Evolutionary conservation across 2,888 invertebrate genomes (phyloP), one percentile per base, ranked within the genome.

Genomic region (Steromphala cineraria): DNA sequence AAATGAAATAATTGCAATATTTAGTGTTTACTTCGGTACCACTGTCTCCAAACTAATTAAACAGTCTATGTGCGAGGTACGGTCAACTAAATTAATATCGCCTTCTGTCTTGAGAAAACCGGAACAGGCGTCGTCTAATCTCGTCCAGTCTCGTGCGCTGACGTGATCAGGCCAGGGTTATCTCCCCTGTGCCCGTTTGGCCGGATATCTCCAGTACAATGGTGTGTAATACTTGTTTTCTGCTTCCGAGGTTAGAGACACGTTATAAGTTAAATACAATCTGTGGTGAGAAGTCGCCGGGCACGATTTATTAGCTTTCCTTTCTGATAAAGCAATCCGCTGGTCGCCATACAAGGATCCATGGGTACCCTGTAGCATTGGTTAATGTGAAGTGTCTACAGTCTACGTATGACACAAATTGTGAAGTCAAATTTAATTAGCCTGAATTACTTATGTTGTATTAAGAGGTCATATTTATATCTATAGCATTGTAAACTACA

Each of bases 61-160:
- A 36, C 4, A 10, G 15, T 36, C 13, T 17, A 36, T 71, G 36
- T 40, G 31, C 36, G 40, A 40, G 19, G 36, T 36, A 10, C 36
- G 19, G 31, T 40, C 71, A 19, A 40, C 19, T 15, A n/a, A 17
- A 31, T n/a, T 40, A n/a, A 10, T 13, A 46, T 19, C 71, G 15
- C 36, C 15, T 17, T 40, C 36, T 36, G 71, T 36, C 71, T 71
- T 71, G 13, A 15, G n/a, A 40, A 36, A 31, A 36, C 71, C 71
- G 71, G 71, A 71, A 71, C 71, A n/a, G 71, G 71, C 71, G 71
- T 31, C 71, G 36, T 71, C 36, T 71, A 71, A 71, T 71, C 71
- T 71, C 71, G 71, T 40, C 19, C n/a, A 71, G 71, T 36, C 71
- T 71, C 71, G 31, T 36, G 71, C 40, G 71, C 71, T 71, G 71